A percentile compares a stretch with the other conserved stretches of the same genome.
These are phyloP conservation scores for Drosophila paulistorum DNA, from an alignment of 1,140 invertebrate species.

Conservation along the genomic window DNA sequence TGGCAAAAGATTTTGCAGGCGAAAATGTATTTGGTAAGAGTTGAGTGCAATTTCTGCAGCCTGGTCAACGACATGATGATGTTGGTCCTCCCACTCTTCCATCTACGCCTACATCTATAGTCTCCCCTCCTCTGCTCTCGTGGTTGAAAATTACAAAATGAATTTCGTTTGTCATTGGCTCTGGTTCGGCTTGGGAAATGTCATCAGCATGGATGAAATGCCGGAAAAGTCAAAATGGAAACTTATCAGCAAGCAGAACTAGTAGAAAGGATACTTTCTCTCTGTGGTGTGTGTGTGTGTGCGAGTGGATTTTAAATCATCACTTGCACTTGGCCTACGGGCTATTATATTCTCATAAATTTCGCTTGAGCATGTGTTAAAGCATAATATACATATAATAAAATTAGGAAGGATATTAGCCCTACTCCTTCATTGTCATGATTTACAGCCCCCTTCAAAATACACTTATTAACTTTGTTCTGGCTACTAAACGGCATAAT, in stretches of 20 bases:
- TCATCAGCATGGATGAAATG: slow-evolving; percentile 79
- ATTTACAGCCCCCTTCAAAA: slow-evolving; percentile 66
- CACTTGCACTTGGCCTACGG: slow-evolving; percentile 24
- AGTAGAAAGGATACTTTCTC: slow-evolving; percentile 67
- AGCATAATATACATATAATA: slow-evolving; percentile 25
- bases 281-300: slow-evolving; percentile 18
- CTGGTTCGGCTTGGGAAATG: slow-evolving; percentile 58
- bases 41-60: slow-evolving; percentile 76
- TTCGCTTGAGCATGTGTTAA: slow-evolving; percentile 9
- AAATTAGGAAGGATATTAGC: slow-evolving; percentile 45
- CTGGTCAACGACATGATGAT: slow-evolving; percentile 54
- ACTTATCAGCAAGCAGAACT: slow-evolving; percentile 81
- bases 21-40: slow-evolving; percentile 45
- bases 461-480: slow-evolving; percentile 73
- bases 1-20: slow-evolving; percentile 48
- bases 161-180: slow-evolving; percentile 65
- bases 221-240: slow-evolving; percentile 80
- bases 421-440: slow-evolving; percentile 50
- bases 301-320: slow-evolving; percentile 48
- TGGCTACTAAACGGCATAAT: slow-evolving; percentile 64
- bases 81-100: not conserved
- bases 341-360: slow-evolving; percentile 58
- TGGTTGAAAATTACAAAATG: slow-evolving; percentile 76
- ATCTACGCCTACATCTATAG: not conserved
- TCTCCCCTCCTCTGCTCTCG: slow-evolving; percentile 38